Conservation (phyloP, 1,140 invertebrate species). For the Hylaeus volcanicus region DNA sequence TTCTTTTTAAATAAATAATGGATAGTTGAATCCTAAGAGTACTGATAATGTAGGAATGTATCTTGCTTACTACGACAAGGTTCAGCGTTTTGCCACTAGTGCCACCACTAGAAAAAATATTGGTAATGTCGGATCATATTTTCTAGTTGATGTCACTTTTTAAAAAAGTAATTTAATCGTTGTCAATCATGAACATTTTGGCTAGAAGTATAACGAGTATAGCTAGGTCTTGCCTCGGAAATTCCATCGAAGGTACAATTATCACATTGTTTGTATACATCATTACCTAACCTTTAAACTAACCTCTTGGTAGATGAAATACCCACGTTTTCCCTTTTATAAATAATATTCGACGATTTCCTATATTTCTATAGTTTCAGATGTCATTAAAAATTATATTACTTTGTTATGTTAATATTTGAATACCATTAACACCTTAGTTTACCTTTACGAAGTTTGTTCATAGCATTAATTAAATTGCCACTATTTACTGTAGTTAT, state of each 20-base stretch:
- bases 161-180: constrained; percentile 1
- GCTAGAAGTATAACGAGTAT: constrained; percentile 54
- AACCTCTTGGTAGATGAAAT: constrained; percentile 7
- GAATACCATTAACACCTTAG: background rate
- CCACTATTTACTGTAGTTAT: background rate
- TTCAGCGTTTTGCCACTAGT: background rate
- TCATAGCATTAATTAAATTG: background rate
- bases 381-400: background rate
- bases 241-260: constrained; percentile 60
- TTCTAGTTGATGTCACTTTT: background rate
- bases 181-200: constrained; percentile 65
- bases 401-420: background rate
- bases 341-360: background rate
- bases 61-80: background rate
- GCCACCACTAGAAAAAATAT: background rate
- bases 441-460: background rate
- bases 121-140: background rate
- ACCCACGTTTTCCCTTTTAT: background rate
- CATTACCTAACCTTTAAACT: background rate
- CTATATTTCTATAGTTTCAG: background rate
- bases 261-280: background rate
- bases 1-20: background rate
- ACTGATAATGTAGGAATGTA: constrained; percentile 8
- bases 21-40: background rate
- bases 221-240: constrained; percentile 55